Evolutionary conservation across 2,797 vertebrate genomes (phyloP).

Genomic region (Alectoris magna): DNA sequence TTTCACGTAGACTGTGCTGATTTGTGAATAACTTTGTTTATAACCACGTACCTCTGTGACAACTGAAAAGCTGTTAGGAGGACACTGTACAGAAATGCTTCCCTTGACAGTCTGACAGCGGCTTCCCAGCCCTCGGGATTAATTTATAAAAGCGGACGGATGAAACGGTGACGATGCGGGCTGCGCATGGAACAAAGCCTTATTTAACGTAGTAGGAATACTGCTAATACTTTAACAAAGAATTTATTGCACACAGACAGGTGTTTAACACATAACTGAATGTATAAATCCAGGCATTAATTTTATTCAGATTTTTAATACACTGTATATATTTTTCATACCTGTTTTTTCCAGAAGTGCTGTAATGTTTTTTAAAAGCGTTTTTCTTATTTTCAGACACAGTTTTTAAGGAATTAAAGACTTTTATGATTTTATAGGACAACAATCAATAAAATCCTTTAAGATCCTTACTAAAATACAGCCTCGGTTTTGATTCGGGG

Average conservation of each 20-base stretch:
- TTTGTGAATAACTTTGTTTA: neutral
- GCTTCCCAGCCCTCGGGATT: conserved; percentile 50
- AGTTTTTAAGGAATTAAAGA: conserved; percentile 28
- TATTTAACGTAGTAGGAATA: conserved; percentile 58
- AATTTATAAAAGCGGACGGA: conserved; percentile 60
- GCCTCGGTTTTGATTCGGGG: neutral
- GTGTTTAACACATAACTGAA: conserved; percentile 41
- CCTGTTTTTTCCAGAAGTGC: conserved; percentile 7
- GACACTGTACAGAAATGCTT: neutral
- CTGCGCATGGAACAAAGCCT: conserved; percentile 25
- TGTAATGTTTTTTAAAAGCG: conserved; percentile 41
- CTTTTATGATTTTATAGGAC: neutral
- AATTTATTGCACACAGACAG: neutral
- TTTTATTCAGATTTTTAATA: conserved; percentile 61
- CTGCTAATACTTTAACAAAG: conserved; percentile 35
- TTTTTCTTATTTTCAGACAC: conserved; percentile 18
- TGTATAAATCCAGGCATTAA: conserved; percentile 60
- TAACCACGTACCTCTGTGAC: neutral
- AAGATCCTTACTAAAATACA: neutral
- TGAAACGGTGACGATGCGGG: neutral
- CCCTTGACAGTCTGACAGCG: neutral
- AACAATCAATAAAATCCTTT: conserved; percentile 67
- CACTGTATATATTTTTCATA: conserved; percentile 67
- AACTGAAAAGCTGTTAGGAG: neutral
- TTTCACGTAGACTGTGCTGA: neutral